Evolutionary conservation across 2,113 vertebrate species (phyloP), one percentile per base, ranked within the genome.

Genomic region (Ptyas mucosa): DNA sequence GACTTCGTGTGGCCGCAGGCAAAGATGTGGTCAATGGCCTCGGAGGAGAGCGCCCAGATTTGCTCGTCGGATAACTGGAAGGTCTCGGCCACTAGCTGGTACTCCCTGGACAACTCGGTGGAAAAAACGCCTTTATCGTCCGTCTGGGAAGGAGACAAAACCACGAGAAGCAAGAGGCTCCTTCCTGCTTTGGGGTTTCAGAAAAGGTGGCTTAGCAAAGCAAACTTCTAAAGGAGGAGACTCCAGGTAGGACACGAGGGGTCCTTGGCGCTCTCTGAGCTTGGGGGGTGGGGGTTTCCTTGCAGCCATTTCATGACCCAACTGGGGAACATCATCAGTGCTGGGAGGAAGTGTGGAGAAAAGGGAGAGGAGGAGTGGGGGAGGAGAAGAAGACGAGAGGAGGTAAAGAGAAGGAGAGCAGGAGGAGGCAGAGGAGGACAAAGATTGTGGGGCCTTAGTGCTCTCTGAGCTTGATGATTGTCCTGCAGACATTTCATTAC

Each of bases 91-190:
- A 97, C 98, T 95, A 99, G 96, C 92, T 99, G 98, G 88, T 99
- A 99, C 92, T 99, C 99, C 95, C 98, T 98, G 6, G 99, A 99
- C n/a, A 99, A 97, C 52, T 98, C 96, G 6, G 99, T 99, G 23
- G 98, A 97, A 97, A 99, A 99, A 92, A 99, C 97, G 3, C 99
- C 99, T 95, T 99, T 99, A 96, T 99, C 99, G 88, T 99, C 99
- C 0, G 99, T 99, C 99, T 99, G 97, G 52, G 94, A 92, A 69
- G 91, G 95, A 96, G 75, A 92, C 43, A 39, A 46, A 29, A 91
- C 88, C 75, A 39, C 90, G 95, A 93, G 88, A 93, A 87, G 54
- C 75, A 85, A 34, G 61, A 8, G 5, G n/a, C n/a, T 34, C 7
- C 69, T 81, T 2, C 34, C 61, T 1, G 26, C 61, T n/a, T 24